Evolutionary conservation across 2,113 vertebrate genomes (phyloP).

Genomic region (Poeciliopsis prolifica): DNA sequence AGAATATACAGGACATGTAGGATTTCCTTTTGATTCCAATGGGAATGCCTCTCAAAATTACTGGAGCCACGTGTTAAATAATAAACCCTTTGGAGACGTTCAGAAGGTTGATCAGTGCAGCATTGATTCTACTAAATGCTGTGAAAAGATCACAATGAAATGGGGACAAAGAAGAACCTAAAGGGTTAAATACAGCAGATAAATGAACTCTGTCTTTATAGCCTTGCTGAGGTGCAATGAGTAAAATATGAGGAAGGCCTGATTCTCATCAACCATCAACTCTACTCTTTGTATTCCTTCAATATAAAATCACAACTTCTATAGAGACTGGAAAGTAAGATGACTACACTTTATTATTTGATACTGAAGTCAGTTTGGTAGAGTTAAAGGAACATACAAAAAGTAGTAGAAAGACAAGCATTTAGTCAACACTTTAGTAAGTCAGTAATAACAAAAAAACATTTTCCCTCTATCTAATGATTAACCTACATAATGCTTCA

Average conservation of each 20-base stretch:
- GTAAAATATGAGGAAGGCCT: conserved; percentile 31
- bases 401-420: background rate
- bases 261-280: conserved; percentile 47
- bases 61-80: conserved; percentile 24
- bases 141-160: conserved; percentile 36
- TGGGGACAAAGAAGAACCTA: conserved; percentile 31
- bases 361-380: conserved; percentile 48
- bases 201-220: background rate
- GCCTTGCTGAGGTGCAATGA: conserved; percentile 1
- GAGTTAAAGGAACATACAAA: conserved; percentile 35
- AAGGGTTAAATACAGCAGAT: conserved; percentile 30
- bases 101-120: conserved; percentile 28
- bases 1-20: background rate
- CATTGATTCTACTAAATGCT: conserved; percentile 44
- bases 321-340: conserved; percentile 21
- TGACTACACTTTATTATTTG: conserved; percentile 48
- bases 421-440: background rate
- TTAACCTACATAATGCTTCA: background rate
- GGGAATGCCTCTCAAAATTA: conserved; percentile 19
- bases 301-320: conserved; percentile 38
- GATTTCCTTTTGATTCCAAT: conserved; percentile 17
- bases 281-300: conserved; percentile 24
- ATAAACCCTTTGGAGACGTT: conserved; percentile 13
- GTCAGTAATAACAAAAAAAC: background rate
- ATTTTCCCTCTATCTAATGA: background rate